Base-by-base conservation (phyloP, 92 coral and sea anemone species). In the Phymanthus crucifer region DNA sequence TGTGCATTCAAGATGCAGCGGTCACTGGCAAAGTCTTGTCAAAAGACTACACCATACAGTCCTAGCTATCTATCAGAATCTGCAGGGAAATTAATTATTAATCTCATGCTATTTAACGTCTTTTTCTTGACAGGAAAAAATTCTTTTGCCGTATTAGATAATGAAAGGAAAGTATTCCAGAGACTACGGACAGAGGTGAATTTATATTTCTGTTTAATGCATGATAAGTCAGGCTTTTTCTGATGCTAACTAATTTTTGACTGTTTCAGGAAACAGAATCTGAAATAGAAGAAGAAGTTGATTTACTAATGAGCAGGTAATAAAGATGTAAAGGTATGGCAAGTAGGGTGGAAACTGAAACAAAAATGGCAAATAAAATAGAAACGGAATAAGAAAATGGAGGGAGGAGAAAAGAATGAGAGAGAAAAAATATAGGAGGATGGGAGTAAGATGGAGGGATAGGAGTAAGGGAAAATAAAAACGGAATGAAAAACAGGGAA, bases 221-320 rank as follows among this genome's bases (percentile, higher is more conserved):
- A 8, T 6, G n/a, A 2, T 54, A 6, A 54, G 23, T 10, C 16
- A 54, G 27, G 6, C 14, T 9, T 34, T 7, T 16, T 34, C 3
- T 27, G 52, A 38, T 64, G 32, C 6, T 3, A 24, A 40, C 6
- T 3, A 24, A 40, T 37, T 29, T 0, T 52, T 11, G 14, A 43
- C 56, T 76, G 50, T 80, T 32, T 21, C 84, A 95, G 99, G 99
- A 95, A 83, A 90, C 95, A 54, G 99, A 95, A 78, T 95, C 98
- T 3, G 99, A 95, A 88, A 95, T 95, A 35, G 99, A 95, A 27
- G 99, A 95, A 64, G 99, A 95, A 78, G 99, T 90, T 29, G 99
- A 95, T 67, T 80, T 95, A 32, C 88, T 95, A 58, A 95, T 95
- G 99, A 95, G 99, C 91, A 90, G 99, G 99, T 95, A 21, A 10